Evolutionary conservation across 2,113 vertebrate genomes (phyloP).

Genomic region (Psettodes erumei): DNA sequence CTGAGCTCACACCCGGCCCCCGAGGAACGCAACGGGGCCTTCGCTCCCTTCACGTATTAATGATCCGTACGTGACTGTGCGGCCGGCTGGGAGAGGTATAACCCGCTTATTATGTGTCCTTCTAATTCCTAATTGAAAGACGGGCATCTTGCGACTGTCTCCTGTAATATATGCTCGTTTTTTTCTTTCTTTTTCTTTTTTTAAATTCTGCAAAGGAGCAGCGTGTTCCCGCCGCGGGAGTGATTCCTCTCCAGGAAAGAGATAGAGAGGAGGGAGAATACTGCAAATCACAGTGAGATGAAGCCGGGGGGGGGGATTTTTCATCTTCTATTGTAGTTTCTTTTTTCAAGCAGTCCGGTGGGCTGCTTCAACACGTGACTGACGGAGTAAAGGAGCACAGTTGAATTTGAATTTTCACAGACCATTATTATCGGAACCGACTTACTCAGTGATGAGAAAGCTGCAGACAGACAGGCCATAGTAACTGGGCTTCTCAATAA

Average conservation of each 20-base stretch:
- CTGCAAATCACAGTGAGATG: background rate
- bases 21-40: background rate
- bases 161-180: background rate
- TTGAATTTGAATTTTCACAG: too few relatives aligned
- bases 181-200: too few relatives aligned
- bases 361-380: background rate
- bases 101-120: background rate
- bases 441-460: too few relatives aligned
- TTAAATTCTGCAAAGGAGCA: background rate
- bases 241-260: constrained; percentile 16
- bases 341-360: background rate
- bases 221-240: background rate
- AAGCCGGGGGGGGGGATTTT: background rate
- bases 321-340: background rate
- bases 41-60: background rate
- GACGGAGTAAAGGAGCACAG: background rate
- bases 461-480: too few relatives aligned
- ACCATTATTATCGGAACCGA: too few relatives aligned
- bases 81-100: background rate
- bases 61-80: background rate
- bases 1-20: background rate
- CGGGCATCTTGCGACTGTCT: background rate
- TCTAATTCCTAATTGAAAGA: background rate
- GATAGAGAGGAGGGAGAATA: background rate
- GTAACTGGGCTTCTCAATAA: too few relatives aligned